phyloP scores from a whole-genome alignment of 2,888 invertebrate species.

The Plagiodera versicolora region DNA sequence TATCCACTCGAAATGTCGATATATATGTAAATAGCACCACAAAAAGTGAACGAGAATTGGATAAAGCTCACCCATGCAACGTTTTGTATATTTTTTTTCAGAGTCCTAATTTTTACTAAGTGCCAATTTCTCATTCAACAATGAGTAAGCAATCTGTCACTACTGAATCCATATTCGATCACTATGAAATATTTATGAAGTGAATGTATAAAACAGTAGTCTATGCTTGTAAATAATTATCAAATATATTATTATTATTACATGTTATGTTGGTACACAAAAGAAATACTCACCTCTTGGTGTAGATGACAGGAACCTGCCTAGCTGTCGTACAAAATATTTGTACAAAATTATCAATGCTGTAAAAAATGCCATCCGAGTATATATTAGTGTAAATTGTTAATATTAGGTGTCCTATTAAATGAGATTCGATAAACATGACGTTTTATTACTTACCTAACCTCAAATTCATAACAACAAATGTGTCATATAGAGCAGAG shows the following conservation, averaged over 20 bases:
- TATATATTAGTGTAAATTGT: conserved; percentile 52
- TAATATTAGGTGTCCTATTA: conserved; percentile 53
- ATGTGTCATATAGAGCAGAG: too few relatives aligned
- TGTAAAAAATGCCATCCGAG: conserved; percentile 46
- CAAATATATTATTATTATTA: conserved; percentile 15
- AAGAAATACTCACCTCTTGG: conserved; percentile 12
- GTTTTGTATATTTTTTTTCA: conserved; percentile 28
- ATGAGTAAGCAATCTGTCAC: conserved; percentile 12
- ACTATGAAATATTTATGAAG: conserved; percentile 39
- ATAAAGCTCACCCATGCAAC: conserved; percentile 7
- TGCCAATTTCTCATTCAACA: conserved; percentile 21
- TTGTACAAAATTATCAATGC: conserved; percentile 45
- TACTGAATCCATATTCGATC: conserved; percentile 7
- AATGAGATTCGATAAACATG: conserved; percentile 48
- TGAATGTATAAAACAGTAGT: conserved; percentile 38
- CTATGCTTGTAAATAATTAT: conserved; percentile 37
- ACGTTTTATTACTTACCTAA: neutral
- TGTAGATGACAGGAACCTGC: conserved; percentile 23
- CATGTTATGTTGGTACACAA: conserved; percentile 26
- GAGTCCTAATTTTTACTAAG: conserved; percentile 25
- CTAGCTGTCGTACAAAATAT: conserved; percentile 40
- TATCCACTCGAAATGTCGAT: neutral
- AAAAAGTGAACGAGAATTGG: neutral
- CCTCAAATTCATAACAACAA: neutral
- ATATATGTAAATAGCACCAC: neutral